Evolutionary conservation across 2,113 vertebrate species (phyloP).

Genomic region (Galeopterus variegatus): DNA sequence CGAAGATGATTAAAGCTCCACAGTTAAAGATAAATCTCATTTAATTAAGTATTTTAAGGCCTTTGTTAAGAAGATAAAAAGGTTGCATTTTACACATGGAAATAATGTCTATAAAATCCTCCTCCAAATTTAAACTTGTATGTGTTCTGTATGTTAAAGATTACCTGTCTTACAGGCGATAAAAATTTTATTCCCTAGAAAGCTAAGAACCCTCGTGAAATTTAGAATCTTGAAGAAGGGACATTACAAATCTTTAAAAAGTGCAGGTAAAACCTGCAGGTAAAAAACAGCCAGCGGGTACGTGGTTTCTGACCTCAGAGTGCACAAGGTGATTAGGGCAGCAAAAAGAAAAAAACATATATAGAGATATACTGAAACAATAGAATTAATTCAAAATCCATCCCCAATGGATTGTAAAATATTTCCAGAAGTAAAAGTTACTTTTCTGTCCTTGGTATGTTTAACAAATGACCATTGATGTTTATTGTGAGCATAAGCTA

Average conservation of each 20-base stretch:
- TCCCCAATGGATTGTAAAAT: background rate
- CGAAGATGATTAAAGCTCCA: background rate
- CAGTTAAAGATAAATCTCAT: background rate
- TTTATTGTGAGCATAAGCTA: background rate
- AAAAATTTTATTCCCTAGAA: too few species aligned
- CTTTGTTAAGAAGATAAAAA: background rate
- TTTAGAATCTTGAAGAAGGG: too few species aligned
- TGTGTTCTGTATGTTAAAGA: too few species aligned
- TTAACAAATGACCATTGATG: background rate
- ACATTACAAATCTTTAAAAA: too few species aligned
- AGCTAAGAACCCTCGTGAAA: too few species aligned
- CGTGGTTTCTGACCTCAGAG: too few species aligned
- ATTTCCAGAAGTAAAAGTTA: background rate
- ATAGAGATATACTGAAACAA: rapidly evolving
- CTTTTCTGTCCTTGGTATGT: background rate
- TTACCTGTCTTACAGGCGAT: too few species aligned
- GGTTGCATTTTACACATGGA: background rate
- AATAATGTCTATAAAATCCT: background rate
- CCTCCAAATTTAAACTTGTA: too few species aligned
- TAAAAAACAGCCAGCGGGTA: too few species aligned
- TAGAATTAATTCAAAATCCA: background rate
- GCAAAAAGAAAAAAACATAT: too few species aligned
- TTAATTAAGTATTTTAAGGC: background rate
- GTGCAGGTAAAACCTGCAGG: too few species aligned
- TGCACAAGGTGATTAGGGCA: too few species aligned